Percentiles rank a stretch among this genome's conserved stretches.
Evolutionary conservation across 1,140 invertebrate species (phyloP).

Genomic region (Lanistes nyassanus): DNA sequence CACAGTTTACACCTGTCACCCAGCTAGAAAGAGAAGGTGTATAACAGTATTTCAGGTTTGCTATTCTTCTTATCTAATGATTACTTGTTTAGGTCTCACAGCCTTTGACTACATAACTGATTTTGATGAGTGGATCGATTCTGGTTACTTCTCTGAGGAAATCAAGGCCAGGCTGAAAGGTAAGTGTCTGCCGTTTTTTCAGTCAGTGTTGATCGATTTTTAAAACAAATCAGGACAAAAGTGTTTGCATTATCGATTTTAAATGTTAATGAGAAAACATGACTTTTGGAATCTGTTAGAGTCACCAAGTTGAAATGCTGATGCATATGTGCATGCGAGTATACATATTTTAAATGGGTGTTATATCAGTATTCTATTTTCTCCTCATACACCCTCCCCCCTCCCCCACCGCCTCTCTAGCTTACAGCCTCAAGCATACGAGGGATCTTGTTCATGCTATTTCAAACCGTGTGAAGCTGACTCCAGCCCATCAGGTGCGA

Average conservation of each 20-base stretch:
- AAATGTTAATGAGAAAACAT: no score
- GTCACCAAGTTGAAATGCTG: no score
- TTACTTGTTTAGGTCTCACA: constrained; percentile 53
- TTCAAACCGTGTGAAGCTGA: constrained; percentile 58
- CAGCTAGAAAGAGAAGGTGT: background rate
- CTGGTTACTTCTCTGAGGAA: constrained; percentile 62
- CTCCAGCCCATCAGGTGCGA: constrained; percentile 19
- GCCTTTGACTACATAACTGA: constrained; percentile 64
- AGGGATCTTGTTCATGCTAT: constrained; percentile 63
- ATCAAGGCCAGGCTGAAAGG: constrained; percentile 63
- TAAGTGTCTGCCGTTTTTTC: constrained; percentile 27
- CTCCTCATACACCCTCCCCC: no score
- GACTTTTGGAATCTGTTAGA: no score
- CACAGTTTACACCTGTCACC: no score
- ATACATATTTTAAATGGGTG: no score
- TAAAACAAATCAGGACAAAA: background rate
- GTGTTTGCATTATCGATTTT: no score
- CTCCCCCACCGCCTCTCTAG: no score
- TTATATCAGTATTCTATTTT: no score
- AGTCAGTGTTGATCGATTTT: background rate
- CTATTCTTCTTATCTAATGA: background rate
- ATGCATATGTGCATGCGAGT: no score
- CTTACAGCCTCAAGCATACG: constrained; percentile 62
- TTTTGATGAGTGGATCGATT: constrained; percentile 65
- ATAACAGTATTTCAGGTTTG: no score